Base-by-base conservation (phyloP, 2,113 vertebrate genomes). In the Odobenus rosmarus region DNA sequence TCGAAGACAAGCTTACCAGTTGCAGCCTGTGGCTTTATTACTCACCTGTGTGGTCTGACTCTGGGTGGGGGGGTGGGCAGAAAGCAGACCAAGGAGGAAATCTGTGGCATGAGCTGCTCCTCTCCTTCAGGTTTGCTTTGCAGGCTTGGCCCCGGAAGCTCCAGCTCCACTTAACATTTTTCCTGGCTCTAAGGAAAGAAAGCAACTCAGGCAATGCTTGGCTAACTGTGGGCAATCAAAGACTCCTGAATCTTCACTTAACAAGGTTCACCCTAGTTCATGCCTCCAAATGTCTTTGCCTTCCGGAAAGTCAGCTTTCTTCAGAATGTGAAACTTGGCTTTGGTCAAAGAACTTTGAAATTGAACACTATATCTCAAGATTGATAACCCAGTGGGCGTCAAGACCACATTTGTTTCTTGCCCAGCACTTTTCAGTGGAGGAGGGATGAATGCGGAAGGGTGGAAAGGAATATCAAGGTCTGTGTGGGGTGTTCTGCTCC, bases 301-400 rank as follows among this genome's bases (percentile, higher is more conserved):
- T 90, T 95, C 81, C 64, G 88, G 74, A 88, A 92, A 92, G 55
- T n/a, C 76, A 79, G 51, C 33, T 31, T 64, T 71, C n/a, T 28
- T 84, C 21, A 59, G 91, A 93, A 93, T 88, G 90, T 93, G 90
- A 53, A 55, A 81, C 79, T 76, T 95, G 93, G 46, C 74, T 93
- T 90, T 80, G 88, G 90, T 90, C 96, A 93, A 94, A 67, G 83
- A 83, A 83, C 81, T 76, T 87, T 84, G 83, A 90, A 86, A 95
- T 76, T 64, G 87, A 96, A 90, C 23, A 71, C 26, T 71, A 0
- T 72, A 9, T 72, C 61, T 95, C 59, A 87, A 87, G 96, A 90
- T 51, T 77, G 87, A 79, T 83, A 86, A 74, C 55, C 31, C n/a
- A 15, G 49, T 42, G 77, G 90, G 31, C 69, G 64, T 57, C 69